phyloP scores from a whole-genome alignment of 1,140 invertebrate genomes.

The Brachionus plicatilis region DNA sequence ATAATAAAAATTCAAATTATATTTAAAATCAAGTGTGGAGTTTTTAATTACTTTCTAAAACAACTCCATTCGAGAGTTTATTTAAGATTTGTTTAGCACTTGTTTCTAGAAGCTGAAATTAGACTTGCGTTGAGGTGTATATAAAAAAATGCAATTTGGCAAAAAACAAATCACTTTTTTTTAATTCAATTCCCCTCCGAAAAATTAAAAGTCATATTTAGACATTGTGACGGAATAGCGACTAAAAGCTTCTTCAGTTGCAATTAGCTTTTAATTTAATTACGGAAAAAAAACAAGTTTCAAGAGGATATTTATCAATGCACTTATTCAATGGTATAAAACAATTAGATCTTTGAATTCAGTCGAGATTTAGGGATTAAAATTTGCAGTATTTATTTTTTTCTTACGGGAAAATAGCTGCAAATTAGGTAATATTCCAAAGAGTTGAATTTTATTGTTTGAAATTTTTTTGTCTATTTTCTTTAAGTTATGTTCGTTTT shows the following conservation, averaged over 20 bases:
- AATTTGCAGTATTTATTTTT: not conserved
- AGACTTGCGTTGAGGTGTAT: not conserved
- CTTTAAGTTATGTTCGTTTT: not conserved
- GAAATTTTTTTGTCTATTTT: not conserved
- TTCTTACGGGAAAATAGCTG: not conserved
- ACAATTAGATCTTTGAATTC: not conserved
- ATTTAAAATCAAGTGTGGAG: not conserved
- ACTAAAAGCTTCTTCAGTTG: not conserved
- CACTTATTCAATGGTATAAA: not conserved
- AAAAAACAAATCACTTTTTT: not conserved
- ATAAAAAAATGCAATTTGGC: not conserved
- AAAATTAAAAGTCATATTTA: not conserved
- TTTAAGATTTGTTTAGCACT: slow-evolving; percentile 29
- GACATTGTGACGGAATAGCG: not conserved
- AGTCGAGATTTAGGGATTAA: not conserved
- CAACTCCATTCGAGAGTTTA: not conserved
- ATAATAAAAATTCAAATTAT: not conserved
- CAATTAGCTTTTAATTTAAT: not conserved
- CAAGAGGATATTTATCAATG: not conserved
- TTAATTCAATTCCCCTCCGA: not conserved
- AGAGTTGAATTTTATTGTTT: not conserved
- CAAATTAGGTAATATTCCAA: not conserved
- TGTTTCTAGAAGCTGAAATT: slow-evolving; percentile 9
- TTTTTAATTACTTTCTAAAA: slow-evolving; percentile 5
- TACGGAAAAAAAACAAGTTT: not conserved